Conservation (phyloP, 2,888 invertebrate genomes). For the Platynereis dumerilii region DNA sequence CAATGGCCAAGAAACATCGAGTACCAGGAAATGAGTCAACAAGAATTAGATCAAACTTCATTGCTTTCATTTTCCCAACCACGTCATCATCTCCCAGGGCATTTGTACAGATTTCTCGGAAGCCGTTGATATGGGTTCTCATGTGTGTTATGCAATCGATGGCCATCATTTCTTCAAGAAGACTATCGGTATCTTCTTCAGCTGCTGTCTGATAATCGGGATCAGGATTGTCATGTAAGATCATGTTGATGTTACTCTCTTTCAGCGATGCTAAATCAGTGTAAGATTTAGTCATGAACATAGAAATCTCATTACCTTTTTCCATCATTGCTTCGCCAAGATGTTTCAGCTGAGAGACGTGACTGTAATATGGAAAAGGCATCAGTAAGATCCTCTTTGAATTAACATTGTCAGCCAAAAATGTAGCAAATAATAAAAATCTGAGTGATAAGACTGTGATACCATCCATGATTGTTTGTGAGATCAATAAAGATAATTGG, state of each 20-base stretch:
- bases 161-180: not conserved
- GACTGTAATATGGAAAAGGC: constrained; percentile 25
- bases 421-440: too few relatives aligned
- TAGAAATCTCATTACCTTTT: constrained; percentile 28
- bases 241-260: constrained; percentile 1
- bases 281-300: constrained; percentile 15
- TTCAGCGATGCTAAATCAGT: constrained; percentile 10
- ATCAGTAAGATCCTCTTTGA: constrained; percentile 18
- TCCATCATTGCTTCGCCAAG: constrained; percentile 19
- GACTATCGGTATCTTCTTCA: constrained; percentile 1
- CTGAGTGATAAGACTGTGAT: too few relatives aligned
- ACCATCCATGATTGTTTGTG: too few relatives aligned
- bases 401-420: not conserved
- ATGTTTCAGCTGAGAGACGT: constrained; percentile 8
- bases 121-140: constrained; percentile 13
- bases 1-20: constrained; percentile 23
- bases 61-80: not conserved
- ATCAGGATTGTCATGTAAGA: constrained; percentile 5
- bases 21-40: constrained; percentile 25
- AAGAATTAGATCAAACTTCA: constrained; percentile 27
- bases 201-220: constrained; percentile 5
- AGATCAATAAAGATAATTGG: too few relatives aligned
- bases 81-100: constrained; percentile 24
- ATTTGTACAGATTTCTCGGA: constrained; percentile 26
- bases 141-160: constrained; percentile 13